A percentile compares a stretch with the other conserved stretches of the same genome.
Conservation (phyloP, 2,797 vertebrate genomes). For the Pantherophis alleghaniensis region DNA sequence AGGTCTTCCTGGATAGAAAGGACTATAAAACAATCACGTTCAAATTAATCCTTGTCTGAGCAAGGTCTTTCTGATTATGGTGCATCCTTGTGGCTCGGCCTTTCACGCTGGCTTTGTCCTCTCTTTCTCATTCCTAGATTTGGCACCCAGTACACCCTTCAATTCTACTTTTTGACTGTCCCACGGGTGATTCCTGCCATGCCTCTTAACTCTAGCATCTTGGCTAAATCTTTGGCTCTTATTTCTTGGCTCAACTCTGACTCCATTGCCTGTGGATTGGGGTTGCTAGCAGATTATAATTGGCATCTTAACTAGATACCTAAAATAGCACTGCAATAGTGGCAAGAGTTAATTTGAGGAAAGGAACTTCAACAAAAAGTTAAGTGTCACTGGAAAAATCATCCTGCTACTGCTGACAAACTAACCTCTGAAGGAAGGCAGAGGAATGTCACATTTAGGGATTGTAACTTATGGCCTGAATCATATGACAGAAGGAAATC, state of each 20-base stretch:
- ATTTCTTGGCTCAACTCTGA: neutral
- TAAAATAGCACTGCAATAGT: no score
- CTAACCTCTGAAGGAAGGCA: neutral
- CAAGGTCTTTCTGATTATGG: neutral
- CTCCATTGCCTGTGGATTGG: neutral
- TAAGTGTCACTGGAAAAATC: neutral
- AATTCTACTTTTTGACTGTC: neutral
- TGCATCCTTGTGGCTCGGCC: neutral
- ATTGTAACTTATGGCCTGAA: neutral
- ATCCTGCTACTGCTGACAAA: neutral
- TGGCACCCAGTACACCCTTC: neutral
- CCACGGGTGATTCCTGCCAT: neutral
- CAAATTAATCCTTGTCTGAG: neutral
- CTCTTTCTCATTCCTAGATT: neutral
- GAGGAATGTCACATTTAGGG: neutral
- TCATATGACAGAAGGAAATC: neutral
- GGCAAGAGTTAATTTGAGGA: neutral
- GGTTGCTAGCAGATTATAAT: neutral
- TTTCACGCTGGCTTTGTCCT: neutral
- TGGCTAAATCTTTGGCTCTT: neutral
- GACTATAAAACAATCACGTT: neutral
- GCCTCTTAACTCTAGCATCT: neutral
- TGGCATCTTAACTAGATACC: neutral
- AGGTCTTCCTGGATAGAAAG: neutral
- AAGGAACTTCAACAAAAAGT: neutral